Conservation (phyloP, 2,888 invertebrate genomes). For the Ornithoptera alexandrae region DNA sequence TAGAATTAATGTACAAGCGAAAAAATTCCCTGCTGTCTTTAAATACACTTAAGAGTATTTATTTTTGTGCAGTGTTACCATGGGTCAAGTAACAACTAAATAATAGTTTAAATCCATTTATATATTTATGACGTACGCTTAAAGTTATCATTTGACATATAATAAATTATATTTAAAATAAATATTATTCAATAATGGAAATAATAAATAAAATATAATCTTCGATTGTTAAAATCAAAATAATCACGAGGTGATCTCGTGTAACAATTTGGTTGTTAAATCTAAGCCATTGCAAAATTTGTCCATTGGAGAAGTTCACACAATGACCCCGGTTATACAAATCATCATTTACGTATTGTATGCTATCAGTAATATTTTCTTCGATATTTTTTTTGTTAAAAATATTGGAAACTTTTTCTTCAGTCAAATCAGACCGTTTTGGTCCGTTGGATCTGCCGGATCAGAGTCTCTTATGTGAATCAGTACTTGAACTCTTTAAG, state of each 20-base stretch:
- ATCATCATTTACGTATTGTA: constrained; percentile 12
- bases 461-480: constrained; percentile 75
- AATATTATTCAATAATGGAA: neutral
- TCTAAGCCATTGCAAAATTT: constrained; percentile 47
- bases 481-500: constrained; percentile 66
- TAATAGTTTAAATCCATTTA: neutral
- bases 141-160: neutral
- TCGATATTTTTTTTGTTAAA: neutral
- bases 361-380: neutral
- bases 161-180: neutral
- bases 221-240: constrained; percentile 58
- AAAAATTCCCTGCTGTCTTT: neutral
- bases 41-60: neutral
- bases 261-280: constrained; percentile 43
- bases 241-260: constrained; percentile 63
- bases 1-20: neutral
- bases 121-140: neutral
- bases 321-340: constrained; percentile 37
- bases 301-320: constrained; percentile 48
- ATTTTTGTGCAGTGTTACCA: neutral
- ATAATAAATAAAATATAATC: constrained; percentile 50
- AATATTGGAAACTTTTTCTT: constrained; percentile 16
- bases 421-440: constrained; percentile 39
- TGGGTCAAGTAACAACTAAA: neutral
- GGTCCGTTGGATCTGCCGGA: constrained; percentile 51